A percentile compares a stretch with the other conserved stretches of the same genome.
Evolutionary conservation across 2,113 vertebrate genomes (phyloP).

Genomic region (Cyprinodon tularosa): DNA sequence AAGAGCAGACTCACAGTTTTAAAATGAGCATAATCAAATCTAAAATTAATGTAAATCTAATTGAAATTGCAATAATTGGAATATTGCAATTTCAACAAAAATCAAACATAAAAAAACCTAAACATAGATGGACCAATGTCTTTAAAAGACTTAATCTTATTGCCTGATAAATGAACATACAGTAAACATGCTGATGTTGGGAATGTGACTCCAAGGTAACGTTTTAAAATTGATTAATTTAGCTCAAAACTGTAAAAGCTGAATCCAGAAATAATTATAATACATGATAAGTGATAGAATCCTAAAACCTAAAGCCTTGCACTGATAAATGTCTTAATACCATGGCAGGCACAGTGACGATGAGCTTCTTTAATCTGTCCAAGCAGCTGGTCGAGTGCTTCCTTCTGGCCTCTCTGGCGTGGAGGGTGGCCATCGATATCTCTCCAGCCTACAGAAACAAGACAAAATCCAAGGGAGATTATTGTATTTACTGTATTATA

Average conservation of each 20-base stretch:
- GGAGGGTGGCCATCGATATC: conserved; percentile 82
- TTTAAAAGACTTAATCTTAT: too few species aligned
- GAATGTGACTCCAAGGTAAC: too few species aligned
- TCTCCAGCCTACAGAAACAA: conserved; percentile 83
- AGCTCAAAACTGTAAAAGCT: too few species aligned
- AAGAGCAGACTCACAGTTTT: conserved; percentile 6
- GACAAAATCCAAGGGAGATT: not conserved
- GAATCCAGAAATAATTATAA: too few species aligned
- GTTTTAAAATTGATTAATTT: too few species aligned
- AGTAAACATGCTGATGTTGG: too few species aligned
- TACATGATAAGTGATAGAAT: too few species aligned
- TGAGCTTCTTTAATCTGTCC: conserved; percentile 88
- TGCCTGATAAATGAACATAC: not conserved
- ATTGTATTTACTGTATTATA: not conserved
- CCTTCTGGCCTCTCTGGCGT: conserved; percentile 82
- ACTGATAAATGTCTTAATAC: conserved; percentile 73
- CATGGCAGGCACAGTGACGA: conserved; percentile 87
- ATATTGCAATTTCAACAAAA: not conserved
- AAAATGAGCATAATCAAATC: too few species aligned
- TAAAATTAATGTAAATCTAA: too few species aligned
- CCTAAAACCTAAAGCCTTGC: not conserved
- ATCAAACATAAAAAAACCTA: not conserved
- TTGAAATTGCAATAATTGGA: too few species aligned
- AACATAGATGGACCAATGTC: too few species aligned
- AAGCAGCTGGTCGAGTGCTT: conserved; percentile 86